These are phyloP conservation scores for Nipponacmea schrenckii DNA, from an alignment of 2,888 invertebrate genomes.

Conservation along the genomic window DNA sequence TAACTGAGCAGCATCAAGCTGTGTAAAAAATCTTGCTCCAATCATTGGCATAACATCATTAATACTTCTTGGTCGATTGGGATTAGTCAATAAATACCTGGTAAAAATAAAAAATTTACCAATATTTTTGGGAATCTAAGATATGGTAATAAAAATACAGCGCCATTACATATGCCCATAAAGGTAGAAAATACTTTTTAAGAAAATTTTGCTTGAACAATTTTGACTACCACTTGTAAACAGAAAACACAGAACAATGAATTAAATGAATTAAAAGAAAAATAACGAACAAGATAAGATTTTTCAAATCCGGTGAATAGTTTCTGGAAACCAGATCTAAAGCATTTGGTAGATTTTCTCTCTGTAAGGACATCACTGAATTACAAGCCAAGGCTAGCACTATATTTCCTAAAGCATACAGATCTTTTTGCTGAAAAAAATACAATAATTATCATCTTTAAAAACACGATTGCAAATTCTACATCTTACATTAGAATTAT, in stretches of 20 bases:
- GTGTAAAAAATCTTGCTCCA: slow-evolving; percentile 93
- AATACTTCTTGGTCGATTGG: slow-evolving; percentile 73
- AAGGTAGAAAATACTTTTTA: too few species aligned
- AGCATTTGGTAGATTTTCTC: slow-evolving; percentile 87
- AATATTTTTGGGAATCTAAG: not conserved
- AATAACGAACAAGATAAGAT: slow-evolving; percentile 83
- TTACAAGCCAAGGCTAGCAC: slow-evolving; percentile 94
- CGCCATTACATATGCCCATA: too few species aligned
- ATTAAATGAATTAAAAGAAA: not conserved
- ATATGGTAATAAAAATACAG: too few species aligned
- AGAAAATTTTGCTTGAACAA: too few species aligned
- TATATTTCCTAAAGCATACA: slow-evolving; percentile 89
- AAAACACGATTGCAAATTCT: not conserved
- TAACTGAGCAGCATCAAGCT: slow-evolving; percentile 89
- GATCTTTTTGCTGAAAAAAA: slow-evolving; percentile 83
- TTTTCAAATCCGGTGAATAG: slow-evolving; percentile 93
- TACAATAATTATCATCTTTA: not conserved
- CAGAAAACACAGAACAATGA: not conserved
- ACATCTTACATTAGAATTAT: not conserved
- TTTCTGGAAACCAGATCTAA: slow-evolving; percentile 88
- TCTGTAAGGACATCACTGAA: slow-evolving; percentile 85
- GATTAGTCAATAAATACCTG: slow-evolving; percentile 61
- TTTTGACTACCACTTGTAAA: too few species aligned
- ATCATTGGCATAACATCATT: slow-evolving; percentile 99
- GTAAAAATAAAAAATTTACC: slow-evolving; percentile 10